These are phyloP conservation scores for Dasypolia templi DNA, from an alignment of 2,888 invertebrate species.

Conservation along the genomic window DNA sequence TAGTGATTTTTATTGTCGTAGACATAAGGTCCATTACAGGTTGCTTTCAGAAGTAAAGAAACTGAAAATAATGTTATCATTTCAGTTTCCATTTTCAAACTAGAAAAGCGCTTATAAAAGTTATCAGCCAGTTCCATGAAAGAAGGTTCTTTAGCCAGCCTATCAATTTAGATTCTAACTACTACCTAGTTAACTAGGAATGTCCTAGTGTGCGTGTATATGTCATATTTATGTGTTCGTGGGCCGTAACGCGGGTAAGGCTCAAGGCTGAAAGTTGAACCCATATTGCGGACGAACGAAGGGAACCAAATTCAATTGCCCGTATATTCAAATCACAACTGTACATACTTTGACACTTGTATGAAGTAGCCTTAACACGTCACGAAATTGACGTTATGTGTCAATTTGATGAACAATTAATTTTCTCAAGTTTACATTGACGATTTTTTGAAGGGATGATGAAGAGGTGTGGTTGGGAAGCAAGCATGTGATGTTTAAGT, in stretches of 20 bases:
- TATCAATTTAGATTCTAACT: constrained; percentile 26
- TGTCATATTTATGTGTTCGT: constrained; percentile 40
- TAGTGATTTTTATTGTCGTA: background rate
- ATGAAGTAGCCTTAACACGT: no score
- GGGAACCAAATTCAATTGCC: no score
- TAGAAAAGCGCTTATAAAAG: background rate
- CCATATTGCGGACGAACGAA: constrained; percentile 43
- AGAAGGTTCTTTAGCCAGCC: background rate
- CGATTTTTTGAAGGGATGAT: background rate
- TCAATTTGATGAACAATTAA: no score
- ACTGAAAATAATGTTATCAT: background rate
- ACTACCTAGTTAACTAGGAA: constrained; percentile 52
- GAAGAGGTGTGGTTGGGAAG: background rate
- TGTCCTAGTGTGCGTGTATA: constrained; percentile 43
- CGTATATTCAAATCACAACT: no score
- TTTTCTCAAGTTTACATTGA: constrained; percentile 7
- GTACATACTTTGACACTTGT: no score
- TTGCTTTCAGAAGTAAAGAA: background rate
- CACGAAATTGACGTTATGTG: no score
- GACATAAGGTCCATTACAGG: background rate
- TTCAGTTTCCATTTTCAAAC: constrained; percentile 1
- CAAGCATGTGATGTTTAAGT: constrained; percentile 3
- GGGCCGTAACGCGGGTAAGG: constrained; percentile 59
- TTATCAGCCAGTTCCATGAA: constrained; percentile 9
- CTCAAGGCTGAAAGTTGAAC: constrained; percentile 64